phyloP scores from a whole-genome alignment of 2,888 invertebrate species.

The Stomorhina lunata region DNA sequence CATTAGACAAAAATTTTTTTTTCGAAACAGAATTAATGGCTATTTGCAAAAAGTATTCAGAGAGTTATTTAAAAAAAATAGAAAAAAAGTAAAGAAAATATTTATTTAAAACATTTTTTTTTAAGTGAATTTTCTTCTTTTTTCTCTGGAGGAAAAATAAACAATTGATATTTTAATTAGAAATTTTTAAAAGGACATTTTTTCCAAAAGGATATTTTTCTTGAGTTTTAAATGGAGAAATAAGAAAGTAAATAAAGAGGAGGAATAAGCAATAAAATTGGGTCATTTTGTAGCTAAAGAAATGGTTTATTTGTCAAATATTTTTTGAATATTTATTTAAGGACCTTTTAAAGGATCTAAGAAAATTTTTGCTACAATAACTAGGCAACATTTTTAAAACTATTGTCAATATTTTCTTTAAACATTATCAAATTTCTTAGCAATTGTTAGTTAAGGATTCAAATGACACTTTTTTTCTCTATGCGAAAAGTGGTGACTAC shows the following conservation, averaged over 20 bases:
- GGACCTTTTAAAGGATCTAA: neutral
- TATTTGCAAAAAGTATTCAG: constrained; percentile 27
- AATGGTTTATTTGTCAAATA: neutral
- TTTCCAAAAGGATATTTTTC: neutral
- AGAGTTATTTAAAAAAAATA: neutral
- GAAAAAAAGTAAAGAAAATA: neutral
- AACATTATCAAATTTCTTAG: neutral
- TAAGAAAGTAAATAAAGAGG: neutral
- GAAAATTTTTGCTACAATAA: neutral
- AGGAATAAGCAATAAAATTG: too few relatives aligned
- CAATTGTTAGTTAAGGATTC: constrained; percentile 2
- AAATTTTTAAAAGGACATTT: constrained; percentile 1
- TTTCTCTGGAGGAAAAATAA: too few relatives aligned
- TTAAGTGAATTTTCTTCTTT: too few relatives aligned
- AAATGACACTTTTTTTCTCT: constrained; percentile 23
- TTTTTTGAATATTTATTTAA: neutral
- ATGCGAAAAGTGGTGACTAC: neutral
- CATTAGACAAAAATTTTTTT: constrained; percentile 4
- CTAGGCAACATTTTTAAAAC: neutral
- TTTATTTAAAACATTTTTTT: constrained; percentile 44
- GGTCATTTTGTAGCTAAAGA: neutral
- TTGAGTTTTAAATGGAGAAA: neutral
- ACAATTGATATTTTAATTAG: constrained; percentile 56
- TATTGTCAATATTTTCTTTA: neutral
- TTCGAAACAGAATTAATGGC: constrained; percentile 2